Conservation (phyloP, 2,797 vertebrate genomes). For the Rhinatrema bivittatum region DNA sequence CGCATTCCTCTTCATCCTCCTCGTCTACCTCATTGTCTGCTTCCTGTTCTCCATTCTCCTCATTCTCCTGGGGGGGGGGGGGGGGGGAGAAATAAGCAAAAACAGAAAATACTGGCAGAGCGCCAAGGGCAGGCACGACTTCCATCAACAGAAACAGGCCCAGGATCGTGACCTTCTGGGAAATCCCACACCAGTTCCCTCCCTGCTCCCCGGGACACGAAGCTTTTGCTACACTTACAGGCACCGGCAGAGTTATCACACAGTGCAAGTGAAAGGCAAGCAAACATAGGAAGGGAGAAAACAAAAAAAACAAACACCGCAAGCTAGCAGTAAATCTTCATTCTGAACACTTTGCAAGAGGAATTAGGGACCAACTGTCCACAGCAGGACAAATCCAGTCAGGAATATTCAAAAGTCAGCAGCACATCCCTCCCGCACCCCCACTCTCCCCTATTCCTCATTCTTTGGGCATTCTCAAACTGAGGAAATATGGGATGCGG, state of each 20-base stretch:
- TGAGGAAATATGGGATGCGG: no score
- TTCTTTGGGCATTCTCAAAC: no score
- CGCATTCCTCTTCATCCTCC: conserved; percentile 83
- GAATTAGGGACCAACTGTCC: no score
- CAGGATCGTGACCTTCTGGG: background rate
- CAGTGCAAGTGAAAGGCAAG: background rate
- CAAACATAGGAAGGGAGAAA: no score
- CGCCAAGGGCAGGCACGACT: conserved; percentile 43
- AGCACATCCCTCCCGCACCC: background rate
- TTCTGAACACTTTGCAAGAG: no score
- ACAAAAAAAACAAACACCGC: no score
- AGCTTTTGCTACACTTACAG: background rate
- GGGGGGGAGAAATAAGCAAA: no score
- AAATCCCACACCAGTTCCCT: background rate
- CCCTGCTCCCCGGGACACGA: background rate
- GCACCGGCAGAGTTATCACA: background rate
- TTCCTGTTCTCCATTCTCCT: conserved; percentile 90
- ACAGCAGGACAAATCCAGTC: no score
- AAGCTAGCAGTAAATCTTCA: no score
- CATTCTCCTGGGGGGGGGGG: conserved; percentile 76
- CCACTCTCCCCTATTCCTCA: conserved; percentile 10
- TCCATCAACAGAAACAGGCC: conserved; percentile 34
- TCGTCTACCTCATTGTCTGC: conserved; percentile 88
- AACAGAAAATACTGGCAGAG: no score
- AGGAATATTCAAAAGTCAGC: no score